A percentile compares a stretch with the other conserved stretches of the same genome.
Evolutionary conservation across 2,888 invertebrate genomes (phyloP).

Genomic region (Ganaspis brasiliensis): DNA sequence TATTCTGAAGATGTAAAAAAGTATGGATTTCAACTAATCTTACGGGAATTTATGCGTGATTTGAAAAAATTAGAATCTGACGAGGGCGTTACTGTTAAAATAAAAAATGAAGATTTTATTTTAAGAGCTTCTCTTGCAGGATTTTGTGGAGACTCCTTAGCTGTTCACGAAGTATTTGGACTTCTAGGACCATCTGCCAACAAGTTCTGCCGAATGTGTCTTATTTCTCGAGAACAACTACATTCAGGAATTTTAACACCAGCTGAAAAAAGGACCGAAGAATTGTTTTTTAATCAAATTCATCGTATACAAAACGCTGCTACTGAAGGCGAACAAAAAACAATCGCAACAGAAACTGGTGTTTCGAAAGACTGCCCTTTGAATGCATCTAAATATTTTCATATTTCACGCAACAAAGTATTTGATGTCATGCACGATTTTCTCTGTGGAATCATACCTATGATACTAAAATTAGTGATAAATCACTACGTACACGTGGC

Average conservation of each 20-base stretch:
- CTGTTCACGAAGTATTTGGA: constrained; percentile 55
- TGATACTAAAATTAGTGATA: constrained; percentile 55
- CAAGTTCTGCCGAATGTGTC: constrained; percentile 50
- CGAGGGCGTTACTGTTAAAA: constrained; percentile 50
- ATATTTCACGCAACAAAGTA: constrained; percentile 42
- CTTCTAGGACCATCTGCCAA: constrained; percentile 55
- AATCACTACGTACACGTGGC: constrained; percentile 28
- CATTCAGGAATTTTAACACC: constrained; percentile 25
- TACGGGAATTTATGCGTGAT: constrained; percentile 51
- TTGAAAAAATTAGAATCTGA: constrained; percentile 49
- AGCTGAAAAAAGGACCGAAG: constrained; percentile 47
- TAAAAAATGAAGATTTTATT: constrained; percentile 46
- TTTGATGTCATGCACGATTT: constrained; percentile 52
- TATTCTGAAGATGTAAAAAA: constrained; percentile 49
- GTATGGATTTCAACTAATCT: constrained; percentile 50
- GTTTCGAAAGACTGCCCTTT: constrained; percentile 46
- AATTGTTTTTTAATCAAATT: constrained; percentile 46
- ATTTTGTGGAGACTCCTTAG: constrained; percentile 56
- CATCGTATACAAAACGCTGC: constrained; percentile 8
- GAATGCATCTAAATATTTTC: constrained; percentile 19
- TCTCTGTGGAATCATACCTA: constrained; percentile 52
- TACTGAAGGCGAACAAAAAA: neutral
- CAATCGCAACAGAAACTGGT: constrained; percentile 46
- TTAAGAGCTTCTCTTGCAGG: constrained; percentile 47
- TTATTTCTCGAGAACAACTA: constrained; percentile 43